A percentile compares a stretch with the other conserved stretches of the same genome.
phyloP scores from a whole-genome alignment of 2,797 vertebrate species.

The Sandelia bainsii region DNA sequence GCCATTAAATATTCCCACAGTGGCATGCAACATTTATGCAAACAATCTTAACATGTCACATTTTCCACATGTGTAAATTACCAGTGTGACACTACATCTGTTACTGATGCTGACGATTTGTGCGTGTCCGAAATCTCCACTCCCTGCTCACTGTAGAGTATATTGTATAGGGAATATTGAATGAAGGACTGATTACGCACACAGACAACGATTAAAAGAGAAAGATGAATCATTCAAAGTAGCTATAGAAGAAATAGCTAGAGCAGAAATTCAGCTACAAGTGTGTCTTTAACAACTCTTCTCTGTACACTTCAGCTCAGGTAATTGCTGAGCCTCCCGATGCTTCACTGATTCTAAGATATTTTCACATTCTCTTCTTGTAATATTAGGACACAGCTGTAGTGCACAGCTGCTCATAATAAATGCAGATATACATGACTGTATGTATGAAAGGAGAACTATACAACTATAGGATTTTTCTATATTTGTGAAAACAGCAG shows the following conservation, averaged over 20 bases:
- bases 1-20: neutral
- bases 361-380: neutral
- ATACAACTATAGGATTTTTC: neutral
- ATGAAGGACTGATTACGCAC: constrained; percentile 10
- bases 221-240: constrained; percentile 32
- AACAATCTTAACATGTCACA: neutral
- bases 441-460: neutral
- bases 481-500: constrained; percentile 1
- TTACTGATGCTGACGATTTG: constrained; percentile 3
- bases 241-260: neutral
- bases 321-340: neutral
- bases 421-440: neutral
- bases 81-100: neutral
- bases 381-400: constrained; percentile 1
- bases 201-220: constrained; percentile 3
- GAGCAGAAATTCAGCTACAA: constrained; percentile 4
- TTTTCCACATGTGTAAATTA: neutral
- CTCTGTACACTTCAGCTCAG: neutral
- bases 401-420: neutral
- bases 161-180: constrained; percentile 7
- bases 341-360: neutral
- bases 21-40: neutral
- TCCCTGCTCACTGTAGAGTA: neutral
- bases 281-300: neutral
- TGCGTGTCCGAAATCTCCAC: constrained; percentile 4